Evolutionary conservation across 2,888 invertebrate genomes (phyloP).

Genomic region (Sinelater perroti): DNA sequence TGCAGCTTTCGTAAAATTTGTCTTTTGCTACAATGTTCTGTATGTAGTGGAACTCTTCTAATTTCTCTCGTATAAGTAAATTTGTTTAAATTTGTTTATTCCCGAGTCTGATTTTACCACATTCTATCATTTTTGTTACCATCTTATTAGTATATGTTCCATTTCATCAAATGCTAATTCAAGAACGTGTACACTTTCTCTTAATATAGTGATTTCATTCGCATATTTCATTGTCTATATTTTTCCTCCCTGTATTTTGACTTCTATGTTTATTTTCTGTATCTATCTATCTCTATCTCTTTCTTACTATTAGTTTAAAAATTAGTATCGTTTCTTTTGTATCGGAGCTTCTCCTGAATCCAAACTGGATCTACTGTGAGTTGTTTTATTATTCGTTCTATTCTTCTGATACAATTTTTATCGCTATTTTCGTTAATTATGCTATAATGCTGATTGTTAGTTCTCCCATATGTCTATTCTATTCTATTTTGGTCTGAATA

Average conservation of each 20-base stretch:
- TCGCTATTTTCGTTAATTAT: too few relatives aligned
- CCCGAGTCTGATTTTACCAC: not conserved
- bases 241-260: slow-evolving; percentile 8
- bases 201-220: not conserved
- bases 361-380: too few relatives aligned
- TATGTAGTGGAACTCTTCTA: slow-evolving; percentile 1
- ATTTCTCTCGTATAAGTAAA: not conserved
- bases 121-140: not conserved
- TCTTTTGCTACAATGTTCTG: not conserved
- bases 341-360: too few relatives aligned
- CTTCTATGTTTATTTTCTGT: not conserved
- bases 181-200: not conserved
- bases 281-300: too few relatives aligned
- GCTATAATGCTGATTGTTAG: too few relatives aligned
- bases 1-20: slow-evolving; percentile 3
- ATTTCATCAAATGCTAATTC: slow-evolving; percentile 2
- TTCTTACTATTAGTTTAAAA: too few relatives aligned
- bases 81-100: not conserved
- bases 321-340: too few relatives aligned
- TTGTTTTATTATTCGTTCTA: too few relatives aligned
- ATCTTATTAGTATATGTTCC: slow-evolving; percentile 1
- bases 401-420: too few relatives aligned
- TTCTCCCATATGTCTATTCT: too few relatives aligned
- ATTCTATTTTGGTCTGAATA: too few relatives aligned
- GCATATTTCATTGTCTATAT: slow-evolving; percentile 2